These are phyloP conservation scores for Manis crassicaudata DNA, from an alignment of 2,797 vertebrate genomes.

Conservation along the genomic window DNA sequence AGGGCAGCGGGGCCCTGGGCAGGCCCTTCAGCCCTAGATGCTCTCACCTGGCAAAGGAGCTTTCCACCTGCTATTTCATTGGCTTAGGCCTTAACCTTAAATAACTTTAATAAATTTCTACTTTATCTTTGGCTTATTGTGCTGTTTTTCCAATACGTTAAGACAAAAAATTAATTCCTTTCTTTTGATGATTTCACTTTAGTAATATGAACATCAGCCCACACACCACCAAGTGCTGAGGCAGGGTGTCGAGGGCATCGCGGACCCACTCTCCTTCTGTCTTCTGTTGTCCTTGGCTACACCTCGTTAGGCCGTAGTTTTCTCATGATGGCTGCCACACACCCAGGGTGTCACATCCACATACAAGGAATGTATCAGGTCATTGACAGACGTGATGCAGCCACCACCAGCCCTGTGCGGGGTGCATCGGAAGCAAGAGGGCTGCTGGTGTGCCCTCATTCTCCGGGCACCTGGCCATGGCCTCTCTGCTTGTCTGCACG, in stretches of 20 bases:
- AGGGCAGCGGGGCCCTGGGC: neutral
- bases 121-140: neutral
- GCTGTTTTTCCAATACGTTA: neutral
- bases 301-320: too few species aligned
- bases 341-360: too few species aligned
- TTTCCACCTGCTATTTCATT: neutral
- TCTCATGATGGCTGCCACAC: too few species aligned
- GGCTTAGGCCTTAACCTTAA: neutral
- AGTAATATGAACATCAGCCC: neutral
- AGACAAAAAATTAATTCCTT: neutral
- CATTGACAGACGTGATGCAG: too few species aligned
- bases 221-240: too few species aligned
- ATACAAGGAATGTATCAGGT: neutral
- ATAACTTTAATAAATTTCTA: neutral
- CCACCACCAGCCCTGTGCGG: neutral
- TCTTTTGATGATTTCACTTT: neutral
- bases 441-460: neutral
- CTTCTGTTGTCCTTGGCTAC: too few species aligned
- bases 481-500: too few species aligned
- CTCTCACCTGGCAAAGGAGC: neutral
- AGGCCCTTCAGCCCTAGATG: neutral
- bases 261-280: too few species aligned
- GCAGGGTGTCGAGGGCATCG: too few species aligned
- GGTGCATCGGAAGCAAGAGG: neutral
- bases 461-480: neutral